These are phyloP conservation scores for Thunnus thynnus DNA, from an alignment of 2,113 vertebrate species.

Conservation along the genomic window DNA sequence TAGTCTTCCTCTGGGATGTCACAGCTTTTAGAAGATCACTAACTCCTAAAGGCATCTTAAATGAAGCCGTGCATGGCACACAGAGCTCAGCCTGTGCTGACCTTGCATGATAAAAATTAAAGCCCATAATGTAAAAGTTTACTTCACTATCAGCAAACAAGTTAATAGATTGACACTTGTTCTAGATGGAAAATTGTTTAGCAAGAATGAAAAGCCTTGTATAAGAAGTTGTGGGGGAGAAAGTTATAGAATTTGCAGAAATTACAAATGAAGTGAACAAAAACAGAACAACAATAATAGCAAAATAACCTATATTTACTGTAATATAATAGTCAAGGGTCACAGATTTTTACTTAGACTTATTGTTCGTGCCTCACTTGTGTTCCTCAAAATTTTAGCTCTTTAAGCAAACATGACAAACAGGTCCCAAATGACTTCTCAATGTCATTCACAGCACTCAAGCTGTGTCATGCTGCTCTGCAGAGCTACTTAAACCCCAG, in stretches of 20 bases:
- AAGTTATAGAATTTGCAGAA: neutral
- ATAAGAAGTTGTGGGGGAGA: neutral
- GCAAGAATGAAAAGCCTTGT: neutral
- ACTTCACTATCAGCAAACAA: neutral
- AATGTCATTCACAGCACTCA: conserved; percentile 71
- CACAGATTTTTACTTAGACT: neutral
- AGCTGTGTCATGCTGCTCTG: conserved; percentile 39
- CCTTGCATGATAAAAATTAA: neutral
- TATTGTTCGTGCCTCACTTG: conserved; percentile 39
- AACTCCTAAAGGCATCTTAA: conserved; percentile 26
- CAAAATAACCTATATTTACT: neutral
- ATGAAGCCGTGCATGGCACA: conserved; percentile 5
- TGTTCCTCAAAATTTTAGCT: conserved; percentile 30
- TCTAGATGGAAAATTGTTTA: neutral
- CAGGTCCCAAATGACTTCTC: conserved; percentile 60
- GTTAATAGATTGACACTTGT: neutral
- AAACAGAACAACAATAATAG: neutral
- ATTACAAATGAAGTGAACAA: neutral
- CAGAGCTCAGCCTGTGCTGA: neutral
- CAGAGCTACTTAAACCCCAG: conserved; percentile 51
- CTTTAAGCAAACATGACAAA: conserved; percentile 47
- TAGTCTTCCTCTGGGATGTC: conserved; percentile 56
- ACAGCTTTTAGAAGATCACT: conserved; percentile 47
- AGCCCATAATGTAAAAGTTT: neutral
- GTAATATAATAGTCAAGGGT: neutral